Evolutionary conservation across 2,888 invertebrate genomes (phyloP).

Genomic region (Corbicula japonica): DNA sequence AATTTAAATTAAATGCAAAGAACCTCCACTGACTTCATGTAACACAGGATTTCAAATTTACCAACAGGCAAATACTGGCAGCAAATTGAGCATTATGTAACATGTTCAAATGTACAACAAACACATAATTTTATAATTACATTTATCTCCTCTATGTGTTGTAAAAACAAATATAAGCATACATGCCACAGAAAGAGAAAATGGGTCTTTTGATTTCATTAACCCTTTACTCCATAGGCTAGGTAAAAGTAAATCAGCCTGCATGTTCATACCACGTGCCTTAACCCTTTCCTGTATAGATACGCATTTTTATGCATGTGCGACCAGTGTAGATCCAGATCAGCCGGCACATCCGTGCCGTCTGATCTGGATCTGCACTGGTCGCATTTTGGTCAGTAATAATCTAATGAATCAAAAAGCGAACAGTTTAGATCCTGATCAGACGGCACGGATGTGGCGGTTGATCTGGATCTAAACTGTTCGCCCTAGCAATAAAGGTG

Average conservation of each 20-base stretch:
- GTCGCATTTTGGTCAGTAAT: neutral
- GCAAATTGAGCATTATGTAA: slow-evolving; percentile 19
- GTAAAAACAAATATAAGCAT: neutral
- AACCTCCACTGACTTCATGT: too few species aligned
- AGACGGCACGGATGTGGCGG: neutral
- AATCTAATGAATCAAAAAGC: neutral
- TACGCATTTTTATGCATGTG: neutral
- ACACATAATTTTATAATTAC: neutral
- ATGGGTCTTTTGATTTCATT: slow-evolving; percentile 8
- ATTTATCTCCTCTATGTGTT: neutral
- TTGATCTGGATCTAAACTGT: neutral
- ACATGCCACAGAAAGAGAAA: neutral
- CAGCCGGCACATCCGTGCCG: neutral
- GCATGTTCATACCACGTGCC: neutral
- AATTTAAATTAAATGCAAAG: too few species aligned
- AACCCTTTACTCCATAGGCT: neutral
- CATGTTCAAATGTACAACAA: neutral
- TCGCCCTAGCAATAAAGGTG: neutral
- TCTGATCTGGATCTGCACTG: too few species aligned
- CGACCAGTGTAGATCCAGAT: neutral
- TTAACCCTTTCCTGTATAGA: neutral
- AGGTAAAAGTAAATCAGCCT: neutral
- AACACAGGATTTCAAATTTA: too few species aligned
- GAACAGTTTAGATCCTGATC: neutral
- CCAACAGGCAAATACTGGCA: slow-evolving; percentile 22